These are phyloP conservation scores for Colistium nudipinnis DNA, from an alignment of 2,113 vertebrate genomes.

Conservation along the genomic window DNA sequence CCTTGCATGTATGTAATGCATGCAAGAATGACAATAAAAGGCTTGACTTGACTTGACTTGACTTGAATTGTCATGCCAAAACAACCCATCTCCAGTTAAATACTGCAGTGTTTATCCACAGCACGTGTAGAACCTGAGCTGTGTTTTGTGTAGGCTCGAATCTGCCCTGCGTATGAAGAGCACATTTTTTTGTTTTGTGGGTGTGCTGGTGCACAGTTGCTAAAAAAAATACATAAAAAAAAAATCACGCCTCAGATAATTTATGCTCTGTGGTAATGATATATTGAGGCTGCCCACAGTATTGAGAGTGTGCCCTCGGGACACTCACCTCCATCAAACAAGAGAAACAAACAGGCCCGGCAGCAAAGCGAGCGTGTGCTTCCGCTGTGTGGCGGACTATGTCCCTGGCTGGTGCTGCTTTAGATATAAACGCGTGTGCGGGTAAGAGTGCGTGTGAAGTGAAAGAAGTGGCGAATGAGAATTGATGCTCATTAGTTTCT, in stretches of 20 bases:
- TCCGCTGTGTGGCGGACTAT: slow-evolving; percentile 45
- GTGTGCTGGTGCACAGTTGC: slow-evolving; percentile 34
- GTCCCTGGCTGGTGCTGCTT: slow-evolving; percentile 37
- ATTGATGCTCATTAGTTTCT: slow-evolving; percentile 65
- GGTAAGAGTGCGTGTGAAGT: slow-evolving; percentile 27
- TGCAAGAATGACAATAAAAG: too few species aligned
- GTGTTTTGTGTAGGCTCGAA: slow-evolving; percentile 8
- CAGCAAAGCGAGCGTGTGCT: slow-evolving; percentile 40
- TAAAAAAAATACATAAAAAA: too few species aligned
- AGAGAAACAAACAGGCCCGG: slow-evolving; percentile 70
- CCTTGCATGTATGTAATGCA: too few species aligned
- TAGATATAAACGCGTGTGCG: slow-evolving; percentile 29
- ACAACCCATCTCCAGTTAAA: slow-evolving; percentile 8
- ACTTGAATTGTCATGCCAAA: slow-evolving; percentile 1
- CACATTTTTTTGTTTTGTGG: slow-evolving; percentile 11
- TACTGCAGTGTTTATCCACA: neutral
- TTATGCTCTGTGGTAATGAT: slow-evolving; percentile 34
- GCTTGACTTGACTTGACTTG: too few species aligned
- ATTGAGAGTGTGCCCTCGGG: slow-evolving; percentile 49
- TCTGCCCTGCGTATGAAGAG: neutral
- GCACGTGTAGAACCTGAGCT: neutral
- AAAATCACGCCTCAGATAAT: slow-evolving; percentile 40
- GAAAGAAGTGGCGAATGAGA: slow-evolving; percentile 50
- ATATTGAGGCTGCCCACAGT: slow-evolving; percentile 39
- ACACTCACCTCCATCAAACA: slow-evolving; percentile 62